phyloP scores from a whole-genome alignment of 2,113 vertebrate genomes.

The Riparia riparia region DNA sequence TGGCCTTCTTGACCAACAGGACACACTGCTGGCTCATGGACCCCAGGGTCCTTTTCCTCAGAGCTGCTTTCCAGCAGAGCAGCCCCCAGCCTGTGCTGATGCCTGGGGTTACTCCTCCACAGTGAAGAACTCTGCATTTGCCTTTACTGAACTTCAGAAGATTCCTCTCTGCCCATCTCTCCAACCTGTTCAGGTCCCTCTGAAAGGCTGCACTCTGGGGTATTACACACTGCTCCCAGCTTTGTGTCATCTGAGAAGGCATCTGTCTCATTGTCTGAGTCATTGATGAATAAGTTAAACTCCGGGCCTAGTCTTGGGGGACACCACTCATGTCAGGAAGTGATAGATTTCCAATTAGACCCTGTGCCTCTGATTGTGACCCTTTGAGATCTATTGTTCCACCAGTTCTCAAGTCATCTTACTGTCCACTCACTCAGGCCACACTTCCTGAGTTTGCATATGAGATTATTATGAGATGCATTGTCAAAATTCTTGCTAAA shows the following conservation, averaged over 20 bases:
- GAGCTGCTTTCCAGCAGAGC: not conserved
- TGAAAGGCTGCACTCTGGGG: not conserved
- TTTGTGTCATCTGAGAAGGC: not conserved
- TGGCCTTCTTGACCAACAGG: not conserved
- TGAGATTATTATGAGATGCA: no score
- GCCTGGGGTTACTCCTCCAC: not conserved
- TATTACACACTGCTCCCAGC: not conserved
- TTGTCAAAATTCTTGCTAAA: not conserved
- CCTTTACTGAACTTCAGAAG: not conserved
- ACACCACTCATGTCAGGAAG: not conserved
- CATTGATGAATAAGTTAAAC: not conserved
- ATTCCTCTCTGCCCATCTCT: not conserved
- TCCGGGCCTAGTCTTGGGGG: not conserved
- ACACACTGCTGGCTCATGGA: not conserved
- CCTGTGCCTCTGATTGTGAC: not conserved
- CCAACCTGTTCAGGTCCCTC: rapidly evolving
- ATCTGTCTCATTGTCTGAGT: not conserved
- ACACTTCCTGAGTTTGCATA: not conserved
- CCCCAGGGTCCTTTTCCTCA: not conserved
- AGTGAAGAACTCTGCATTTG: rapidly evolving
- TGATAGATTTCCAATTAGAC: not conserved
- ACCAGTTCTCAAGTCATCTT: not conserved
- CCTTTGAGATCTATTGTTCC: not conserved
- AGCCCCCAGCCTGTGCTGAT: not conserved
- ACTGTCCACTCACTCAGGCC: not conserved